phyloP scores from a whole-genome alignment of 92 coral and sea anemone species.

The Palythoa caribaeorum region DNA sequence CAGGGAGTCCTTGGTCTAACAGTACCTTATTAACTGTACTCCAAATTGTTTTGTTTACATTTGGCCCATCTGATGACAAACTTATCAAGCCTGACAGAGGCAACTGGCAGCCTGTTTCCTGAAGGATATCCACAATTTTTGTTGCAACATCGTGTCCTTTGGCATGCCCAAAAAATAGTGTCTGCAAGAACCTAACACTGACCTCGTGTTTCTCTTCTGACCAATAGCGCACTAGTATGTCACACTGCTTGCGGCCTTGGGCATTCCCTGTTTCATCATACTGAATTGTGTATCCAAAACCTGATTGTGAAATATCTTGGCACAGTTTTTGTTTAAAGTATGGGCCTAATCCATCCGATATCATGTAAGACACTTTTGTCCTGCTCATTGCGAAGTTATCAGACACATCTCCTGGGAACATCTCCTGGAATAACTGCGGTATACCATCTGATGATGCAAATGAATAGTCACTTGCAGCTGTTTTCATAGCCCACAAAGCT shows the following conservation, averaged over 20 bases:
- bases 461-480: slow-evolving; percentile 52
- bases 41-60: slow-evolving; percentile 63
- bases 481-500: slow-evolving; percentile 50
- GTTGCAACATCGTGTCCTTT: slow-evolving; percentile 55
- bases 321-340: slow-evolving; percentile 54
- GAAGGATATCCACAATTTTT: slow-evolving; percentile 50
- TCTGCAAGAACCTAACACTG: slow-evolving; percentile 52
- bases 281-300: slow-evolving; percentile 45
- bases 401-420: slow-evolving; percentile 69
- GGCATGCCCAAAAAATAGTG: slow-evolving; percentile 65
- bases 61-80: slow-evolving; percentile 58
- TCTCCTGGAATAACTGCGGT: slow-evolving; percentile 66
- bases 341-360: slow-evolving; percentile 66
- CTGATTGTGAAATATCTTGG: slow-evolving; percentile 51
- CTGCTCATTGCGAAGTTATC: slow-evolving; percentile 58
- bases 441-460: slow-evolving; percentile 56
- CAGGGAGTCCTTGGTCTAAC: slow-evolving; percentile 44
- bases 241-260: slow-evolving; percentile 41
- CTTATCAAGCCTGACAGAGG: slow-evolving; percentile 56
- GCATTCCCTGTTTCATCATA: background rate
- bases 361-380: slow-evolving; percentile 57
- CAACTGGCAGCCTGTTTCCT: slow-evolving; percentile 59
- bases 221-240: slow-evolving; percentile 50
- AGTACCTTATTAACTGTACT: slow-evolving; percentile 54
- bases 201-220: slow-evolving; percentile 54